Evolutionary conservation across 2,888 invertebrate genomes (phyloP), one percentile per base, ranked within the genome.

Genomic region (Chrysopilus asiliformis): DNA sequence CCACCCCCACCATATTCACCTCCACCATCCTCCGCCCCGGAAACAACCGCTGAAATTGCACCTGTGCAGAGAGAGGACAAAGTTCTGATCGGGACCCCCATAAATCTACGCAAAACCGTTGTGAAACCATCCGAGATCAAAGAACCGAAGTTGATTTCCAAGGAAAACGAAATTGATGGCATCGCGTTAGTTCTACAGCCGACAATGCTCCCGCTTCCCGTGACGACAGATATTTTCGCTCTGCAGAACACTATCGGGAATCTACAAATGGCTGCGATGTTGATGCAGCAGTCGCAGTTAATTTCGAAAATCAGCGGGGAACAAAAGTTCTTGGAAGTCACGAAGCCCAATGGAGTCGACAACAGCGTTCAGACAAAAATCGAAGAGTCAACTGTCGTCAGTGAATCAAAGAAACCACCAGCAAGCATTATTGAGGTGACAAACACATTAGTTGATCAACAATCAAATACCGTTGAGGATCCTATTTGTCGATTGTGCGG

Each of bases 101-200:
- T 60, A 25, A 65, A 54, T 48, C 51, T 51, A 44, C 61, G 43
- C 43, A 66, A 57, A 44, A 51, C 56, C n/a, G 19, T 38, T 10
- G 13, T 32, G 9, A 39, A 40, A 40, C 17, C 27, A 37, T 24
- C 13, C 37, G 39, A 31, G 14, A 22, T 1, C 22, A 2, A 47
- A 47, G n/a, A 47, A 12, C 16, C 24, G 10, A n/a, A n/a, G n/a
- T n/a, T n/a, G n/a, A n/a, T n/a, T n/a, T 10, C 10, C 6, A 37
- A 32, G 12, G 20, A 27, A 7, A 8, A 43, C 10, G 44, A 45
- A 41, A 41, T 47, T 6, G 62, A 65, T 16, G 58, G 56, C 34
- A 47, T 65, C 38, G 56, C 63, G 13, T 43, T 66, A 30, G 59
- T 56, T 9, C 48, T 71, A 47, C 61, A 60, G 28, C 60, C 61